These are phyloP conservation scores for Capra hircus DNA, from an alignment of 2,113 vertebrate species.

Conservation along the genomic window DNA sequence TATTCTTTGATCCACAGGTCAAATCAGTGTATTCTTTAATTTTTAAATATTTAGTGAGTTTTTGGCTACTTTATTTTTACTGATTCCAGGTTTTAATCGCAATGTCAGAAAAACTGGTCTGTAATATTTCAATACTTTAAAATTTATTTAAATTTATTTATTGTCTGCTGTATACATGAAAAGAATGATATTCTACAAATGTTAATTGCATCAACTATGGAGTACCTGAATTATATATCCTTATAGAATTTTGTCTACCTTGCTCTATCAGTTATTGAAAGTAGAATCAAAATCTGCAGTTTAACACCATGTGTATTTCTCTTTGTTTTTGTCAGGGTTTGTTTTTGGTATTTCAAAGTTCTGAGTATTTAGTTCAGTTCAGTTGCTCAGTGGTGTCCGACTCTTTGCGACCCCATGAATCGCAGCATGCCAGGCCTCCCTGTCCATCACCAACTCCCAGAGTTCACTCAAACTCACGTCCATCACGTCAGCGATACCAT, in stretches of 20 bases:
- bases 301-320: background rate
- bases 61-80: background rate
- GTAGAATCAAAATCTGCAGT: background rate
- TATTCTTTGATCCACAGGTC: background rate
- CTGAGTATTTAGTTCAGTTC: background rate
- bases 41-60: background rate
- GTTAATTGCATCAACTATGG: background rate
- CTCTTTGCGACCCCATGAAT: too few species aligned
- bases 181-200: background rate
- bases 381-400: accelerated
- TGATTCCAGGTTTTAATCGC: background rate
- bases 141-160: background rate
- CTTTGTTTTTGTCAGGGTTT: background rate
- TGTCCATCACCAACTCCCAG: too few species aligned
- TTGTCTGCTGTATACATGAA: background rate
- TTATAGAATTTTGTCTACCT: background rate
- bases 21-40: background rate
- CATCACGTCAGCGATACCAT: too few species aligned
- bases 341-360: background rate
- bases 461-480: too few species aligned
- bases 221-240: background rate
- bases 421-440: too few species aligned
- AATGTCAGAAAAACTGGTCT: background rate
- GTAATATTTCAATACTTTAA: background rate
- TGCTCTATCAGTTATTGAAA: background rate